These are phyloP conservation scores for Sarcophaga carnaria DNA, from an alignment of 2,888 invertebrate species.

Conservation along the genomic window DNA sequence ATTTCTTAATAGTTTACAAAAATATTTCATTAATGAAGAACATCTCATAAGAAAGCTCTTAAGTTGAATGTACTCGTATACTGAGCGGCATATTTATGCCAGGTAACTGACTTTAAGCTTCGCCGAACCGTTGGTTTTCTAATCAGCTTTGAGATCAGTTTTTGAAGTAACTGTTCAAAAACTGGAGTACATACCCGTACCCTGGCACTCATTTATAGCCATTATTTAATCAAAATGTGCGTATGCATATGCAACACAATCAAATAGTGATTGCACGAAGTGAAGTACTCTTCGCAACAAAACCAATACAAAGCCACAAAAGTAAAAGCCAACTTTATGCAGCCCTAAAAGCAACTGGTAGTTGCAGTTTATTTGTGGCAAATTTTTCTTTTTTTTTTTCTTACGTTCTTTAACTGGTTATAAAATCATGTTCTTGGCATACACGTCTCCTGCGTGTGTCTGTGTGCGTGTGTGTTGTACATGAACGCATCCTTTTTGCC, in stretches of 20 bases:
- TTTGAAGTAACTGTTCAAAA: no score
- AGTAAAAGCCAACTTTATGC: not conserved
- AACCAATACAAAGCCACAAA: not conserved
- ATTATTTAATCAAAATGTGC: conserved; percentile 51
- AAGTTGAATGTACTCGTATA: no score
- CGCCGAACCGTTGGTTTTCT: no score
- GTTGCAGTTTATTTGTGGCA: conserved; percentile 17
- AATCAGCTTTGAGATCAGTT: no score
- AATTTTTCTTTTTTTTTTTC: not conserved
- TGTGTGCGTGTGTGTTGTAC: not conserved
- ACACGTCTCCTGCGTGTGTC: not conserved
- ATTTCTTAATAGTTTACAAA: no score
- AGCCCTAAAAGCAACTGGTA: conserved; percentile 47
- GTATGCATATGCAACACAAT: conserved; percentile 5
- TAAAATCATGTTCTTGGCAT: conserved; percentile 18
- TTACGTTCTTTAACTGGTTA: not conserved
- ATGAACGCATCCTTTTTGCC: conserved; percentile 50
- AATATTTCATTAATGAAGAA: no score
- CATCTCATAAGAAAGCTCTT: no score
- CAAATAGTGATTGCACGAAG: not conserved
- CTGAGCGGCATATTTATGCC: no score
- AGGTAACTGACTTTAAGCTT: no score
- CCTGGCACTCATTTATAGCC: not conserved
- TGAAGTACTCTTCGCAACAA: not conserved
- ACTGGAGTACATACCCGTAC: no score